A percentile compares a stretch with the other conserved stretches of the same genome.
phyloP scores from a whole-genome alignment of 1,140 invertebrate genomes.

The Adoxophyes honmai region DNA sequence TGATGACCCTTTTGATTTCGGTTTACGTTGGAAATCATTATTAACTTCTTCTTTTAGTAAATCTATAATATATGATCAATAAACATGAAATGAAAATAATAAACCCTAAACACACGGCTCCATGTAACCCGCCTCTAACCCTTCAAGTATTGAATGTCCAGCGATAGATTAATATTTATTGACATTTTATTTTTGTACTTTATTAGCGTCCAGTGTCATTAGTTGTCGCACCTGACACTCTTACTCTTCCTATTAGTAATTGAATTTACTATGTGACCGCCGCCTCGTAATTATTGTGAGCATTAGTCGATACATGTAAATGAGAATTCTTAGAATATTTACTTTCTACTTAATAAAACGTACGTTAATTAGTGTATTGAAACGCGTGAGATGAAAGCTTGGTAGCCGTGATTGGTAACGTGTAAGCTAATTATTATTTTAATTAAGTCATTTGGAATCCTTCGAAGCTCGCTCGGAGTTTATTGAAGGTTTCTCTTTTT shows the following conservation, averaged over 20 bases:
- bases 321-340: conserved; percentile 45
- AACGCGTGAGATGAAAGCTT: conserved; percentile 10
- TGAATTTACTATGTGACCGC: conserved; percentile 55
- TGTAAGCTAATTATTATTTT: not conserved
- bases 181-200: conserved; percentile 57
- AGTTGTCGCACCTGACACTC: conserved; percentile 47
- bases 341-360: conserved; percentile 41
- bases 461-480: not conserved
- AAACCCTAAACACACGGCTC: too few relatives aligned
- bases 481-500: not conserved
- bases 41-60: too few relatives aligned
- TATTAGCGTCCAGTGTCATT: conserved; percentile 69
- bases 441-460: conserved; percentile 6
- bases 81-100: too few relatives aligned
- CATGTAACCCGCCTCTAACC: conserved; percentile 44
- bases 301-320: conserved; percentile 24
- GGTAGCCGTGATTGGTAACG: conserved; percentile 7
- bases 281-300: conserved; percentile 29
- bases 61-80: too few relatives aligned
- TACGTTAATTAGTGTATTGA: conserved; percentile 38
- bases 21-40: too few relatives aligned
- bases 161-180: conserved; percentile 65
- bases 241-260: conserved; percentile 51
- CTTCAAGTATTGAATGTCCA: conserved; percentile 45
- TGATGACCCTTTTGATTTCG: too few relatives aligned